Evolutionary conservation across 2,888 invertebrate genomes (phyloP), one percentile per base, ranked within the genome.

Genomic region (Pammene fasciana): DNA sequence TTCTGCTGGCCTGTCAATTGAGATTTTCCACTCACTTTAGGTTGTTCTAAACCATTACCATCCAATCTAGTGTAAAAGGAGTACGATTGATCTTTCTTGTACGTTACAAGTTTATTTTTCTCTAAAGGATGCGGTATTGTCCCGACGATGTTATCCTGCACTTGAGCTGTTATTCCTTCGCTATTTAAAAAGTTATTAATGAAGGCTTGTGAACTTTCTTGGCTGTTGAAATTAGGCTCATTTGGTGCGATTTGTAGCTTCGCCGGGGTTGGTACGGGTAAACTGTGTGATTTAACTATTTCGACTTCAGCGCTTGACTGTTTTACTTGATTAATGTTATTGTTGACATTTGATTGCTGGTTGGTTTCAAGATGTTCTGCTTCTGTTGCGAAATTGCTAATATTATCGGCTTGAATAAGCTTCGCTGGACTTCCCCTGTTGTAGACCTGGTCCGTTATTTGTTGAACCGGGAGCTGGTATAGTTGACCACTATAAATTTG

Each of bases 401-500:
- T 71, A 62, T 75, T 75, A 61, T 66, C 74, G 13, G 75, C 60
- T 73, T 78, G 78, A 50, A 76, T 71, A 36, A 82, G 64, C 54
- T 82, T 83, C 11, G 74, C 79, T 52, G 81, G 74, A 72, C 77
- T 83, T 62, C 82, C 86, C 67, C 75, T 79, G 71, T 90, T 91
- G 72, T 89, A 87, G 72, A 90, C 81, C 72, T 89, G 84, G 68
- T 77, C 84, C 14, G 88, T 89, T 36, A 92, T 91, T 72, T 90
- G 88, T 67, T 90, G 90, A 55, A 92, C 92, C 36, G 92, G 85
- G 57, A 85, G 81, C 76, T 91, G 85, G 73, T 92, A 92, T 64
- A 90, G 76, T 75, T 92, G 92, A 38, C 91, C 92, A 73, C 92
- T 92, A 75, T 90, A 91, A 75, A 90, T 76, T 72, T 84, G 81